Conservation (phyloP, 35 echinoderm and acorn worm species). For the Ophiothrix spiculata region DNA sequence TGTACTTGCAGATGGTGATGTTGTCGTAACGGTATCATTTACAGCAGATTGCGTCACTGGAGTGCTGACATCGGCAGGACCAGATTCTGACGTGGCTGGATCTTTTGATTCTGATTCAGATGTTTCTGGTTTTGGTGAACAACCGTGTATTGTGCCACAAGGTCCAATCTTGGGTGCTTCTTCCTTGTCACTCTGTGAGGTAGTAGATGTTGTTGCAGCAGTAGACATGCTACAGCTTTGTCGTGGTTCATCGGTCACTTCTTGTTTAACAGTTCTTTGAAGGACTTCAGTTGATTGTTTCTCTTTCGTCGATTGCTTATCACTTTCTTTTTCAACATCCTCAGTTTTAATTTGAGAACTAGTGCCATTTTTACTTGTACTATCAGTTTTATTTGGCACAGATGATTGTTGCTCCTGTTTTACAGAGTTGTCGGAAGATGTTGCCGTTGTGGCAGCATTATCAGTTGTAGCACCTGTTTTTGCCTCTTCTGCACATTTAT, state of each 20-base stretch:
- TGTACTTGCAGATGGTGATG: background rate
- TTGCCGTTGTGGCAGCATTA: background rate
- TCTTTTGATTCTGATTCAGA: background rate
- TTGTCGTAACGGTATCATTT: background rate
- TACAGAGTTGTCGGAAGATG: slow-evolving; percentile 4
- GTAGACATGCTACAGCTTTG: background rate
- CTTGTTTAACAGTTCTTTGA: background rate
- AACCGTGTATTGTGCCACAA: slow-evolving; percentile 3
- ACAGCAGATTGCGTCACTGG: background rate
- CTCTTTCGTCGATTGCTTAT: background rate
- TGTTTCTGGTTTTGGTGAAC: background rate
- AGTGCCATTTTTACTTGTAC: background rate
- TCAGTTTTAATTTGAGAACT: background rate
- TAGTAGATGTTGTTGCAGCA: slow-evolving; percentile 6
- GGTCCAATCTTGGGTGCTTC: background rate
- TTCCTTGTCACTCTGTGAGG: background rate
- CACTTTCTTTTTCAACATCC: background rate
- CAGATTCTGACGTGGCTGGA: background rate
- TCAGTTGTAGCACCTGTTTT: background rate
- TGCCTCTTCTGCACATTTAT: background rate
- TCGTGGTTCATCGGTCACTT: background rate
- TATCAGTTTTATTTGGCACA: background rate
- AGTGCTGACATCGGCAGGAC: background rate
- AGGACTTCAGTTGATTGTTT: background rate
- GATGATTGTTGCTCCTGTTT: slow-evolving; percentile 6